Base-by-base conservation (phyloP, 1,140 invertebrate species). In the Lutraria rhynchaena region DNA sequence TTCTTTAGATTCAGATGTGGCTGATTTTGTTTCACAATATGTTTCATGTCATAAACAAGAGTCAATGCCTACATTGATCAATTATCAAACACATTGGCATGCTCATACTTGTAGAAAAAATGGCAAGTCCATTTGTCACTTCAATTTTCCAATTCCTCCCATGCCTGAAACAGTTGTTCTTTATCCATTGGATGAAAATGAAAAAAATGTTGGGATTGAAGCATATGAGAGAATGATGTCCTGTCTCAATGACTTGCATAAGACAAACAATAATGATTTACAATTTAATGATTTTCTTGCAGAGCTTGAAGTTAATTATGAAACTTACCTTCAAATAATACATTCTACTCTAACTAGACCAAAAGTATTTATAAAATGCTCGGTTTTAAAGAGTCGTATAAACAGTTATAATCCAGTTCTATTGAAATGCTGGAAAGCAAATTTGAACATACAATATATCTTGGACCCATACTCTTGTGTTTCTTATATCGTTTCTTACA, bases 381-480 rank as follows among this genome's bases (percentile, higher is more conserved):
- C 19, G 17, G 15, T 58, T 35, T 41, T 37, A 15, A 77, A 84
- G 74, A 84, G 55, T 44, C 58, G 82, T 53, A 49, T 78, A 31
- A 83, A 83, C 31, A 67, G 24, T 67, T 75, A 83, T 57, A 84
- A 55, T 29, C 31, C 58, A 53, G 57, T 57, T 37, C 46, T 80
- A n/a, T n/a, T 83, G 5, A 17, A 61, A 70, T 55, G 60, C 31
- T 84, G 83, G 83, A 37, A 51, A 29, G 83, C 83, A 76, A 84
- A 84, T 44, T 77, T 78, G 67, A 63, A 86, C 55, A 65, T 86
- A 7, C 85, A 87, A 27, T 85, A 58, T 58, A 63, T 85, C 17
- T 37, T 87, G 7, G 85, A 87, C 76, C 60, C 65, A 27, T 87
- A 85, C 69, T 82, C 81, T 27, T 85, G 83, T 85, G 85, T 78